A percentile compares a stretch with the other conserved stretches of the same genome.
Evolutionary conservation across 2,797 vertebrate species (phyloP).

Genomic region (Acanthiza pusilla): DNA sequence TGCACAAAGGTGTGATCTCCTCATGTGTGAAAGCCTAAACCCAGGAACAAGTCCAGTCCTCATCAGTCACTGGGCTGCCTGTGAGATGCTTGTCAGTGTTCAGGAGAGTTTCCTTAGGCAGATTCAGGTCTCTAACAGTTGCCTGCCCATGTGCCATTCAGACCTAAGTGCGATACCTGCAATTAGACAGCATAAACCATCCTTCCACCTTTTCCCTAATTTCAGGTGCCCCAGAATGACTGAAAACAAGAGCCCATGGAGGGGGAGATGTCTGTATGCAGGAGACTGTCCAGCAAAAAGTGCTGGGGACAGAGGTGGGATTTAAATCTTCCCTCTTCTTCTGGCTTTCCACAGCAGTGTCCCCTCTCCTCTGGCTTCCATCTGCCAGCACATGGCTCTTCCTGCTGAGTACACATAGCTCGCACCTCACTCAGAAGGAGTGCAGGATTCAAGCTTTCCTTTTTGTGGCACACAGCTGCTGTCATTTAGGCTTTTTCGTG

Average conservation of each 20-base stretch:
- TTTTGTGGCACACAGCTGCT: background rate
- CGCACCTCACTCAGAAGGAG: background rate
- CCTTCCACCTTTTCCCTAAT: background rate
- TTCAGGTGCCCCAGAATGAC: background rate
- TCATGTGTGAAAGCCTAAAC: background rate
- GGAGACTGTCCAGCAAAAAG: background rate
- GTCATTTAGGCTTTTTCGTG: accelerated
- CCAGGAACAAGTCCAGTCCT: background rate
- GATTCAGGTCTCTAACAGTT: background rate
- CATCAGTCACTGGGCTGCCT: background rate
- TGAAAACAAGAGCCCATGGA: background rate
- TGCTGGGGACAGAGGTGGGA: background rate
- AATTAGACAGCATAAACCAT: background rate
- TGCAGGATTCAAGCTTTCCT: background rate
- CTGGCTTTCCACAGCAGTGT: background rate
- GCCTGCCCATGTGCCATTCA: background rate
- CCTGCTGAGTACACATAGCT: accelerated
- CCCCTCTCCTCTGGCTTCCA: background rate
- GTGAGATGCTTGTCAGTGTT: background rate
- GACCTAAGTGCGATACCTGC: background rate
- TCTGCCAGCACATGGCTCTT: background rate
- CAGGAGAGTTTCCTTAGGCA: background rate
- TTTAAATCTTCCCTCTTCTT: background rate
- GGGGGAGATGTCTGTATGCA: background rate
- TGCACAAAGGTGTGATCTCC: background rate